Conservation (phyloP, 2,113 vertebrate genomes). For the Pterocles burchelli region DNA sequence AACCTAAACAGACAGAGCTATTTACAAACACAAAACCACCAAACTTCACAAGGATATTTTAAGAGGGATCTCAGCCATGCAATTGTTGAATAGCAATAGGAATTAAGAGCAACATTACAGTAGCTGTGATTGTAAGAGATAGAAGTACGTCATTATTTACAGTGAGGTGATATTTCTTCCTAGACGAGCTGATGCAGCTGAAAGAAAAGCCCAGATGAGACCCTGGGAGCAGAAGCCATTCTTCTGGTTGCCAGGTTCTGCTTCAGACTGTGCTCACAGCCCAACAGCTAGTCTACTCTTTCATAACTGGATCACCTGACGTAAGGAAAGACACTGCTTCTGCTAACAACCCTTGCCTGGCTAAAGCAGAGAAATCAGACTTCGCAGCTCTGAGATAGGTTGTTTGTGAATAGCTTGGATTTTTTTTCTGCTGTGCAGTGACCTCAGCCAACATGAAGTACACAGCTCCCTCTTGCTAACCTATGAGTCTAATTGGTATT, state of each 20-base stretch:
- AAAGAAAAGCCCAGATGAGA: not conserved
- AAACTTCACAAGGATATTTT: not conserved
- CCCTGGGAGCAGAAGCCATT: not conserved
- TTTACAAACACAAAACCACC: not conserved
- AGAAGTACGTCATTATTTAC: not conserved
- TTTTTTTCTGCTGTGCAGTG: slow-evolving; percentile 24
- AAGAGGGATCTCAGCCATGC: not conserved
- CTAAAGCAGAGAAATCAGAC: slow-evolving; percentile 29
- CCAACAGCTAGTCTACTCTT: not conserved
- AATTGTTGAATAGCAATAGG: not conserved
- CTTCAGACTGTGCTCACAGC: slow-evolving; percentile 1
- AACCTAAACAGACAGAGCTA: not conserved
- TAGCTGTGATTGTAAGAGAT: not conserved
- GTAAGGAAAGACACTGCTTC: not conserved
- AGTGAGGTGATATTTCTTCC: not conserved
- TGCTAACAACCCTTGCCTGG: not conserved
- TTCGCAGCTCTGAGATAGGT: slow-evolving; percentile 1
- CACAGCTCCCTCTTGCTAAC: not conserved
- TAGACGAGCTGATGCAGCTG: not conserved
- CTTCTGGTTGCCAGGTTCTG: not conserved
- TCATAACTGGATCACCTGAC: not conserved
- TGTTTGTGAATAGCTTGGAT: slow-evolving; percentile 24
- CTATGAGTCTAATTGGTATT: slow-evolving; percentile 38
- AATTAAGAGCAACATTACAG: not conserved
- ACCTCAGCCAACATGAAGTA: not conserved